Evolutionary conservation across 2,888 invertebrate species (phyloP), one percentile per base, ranked within the genome.

Genomic region (Eristalis intricaria): DNA sequence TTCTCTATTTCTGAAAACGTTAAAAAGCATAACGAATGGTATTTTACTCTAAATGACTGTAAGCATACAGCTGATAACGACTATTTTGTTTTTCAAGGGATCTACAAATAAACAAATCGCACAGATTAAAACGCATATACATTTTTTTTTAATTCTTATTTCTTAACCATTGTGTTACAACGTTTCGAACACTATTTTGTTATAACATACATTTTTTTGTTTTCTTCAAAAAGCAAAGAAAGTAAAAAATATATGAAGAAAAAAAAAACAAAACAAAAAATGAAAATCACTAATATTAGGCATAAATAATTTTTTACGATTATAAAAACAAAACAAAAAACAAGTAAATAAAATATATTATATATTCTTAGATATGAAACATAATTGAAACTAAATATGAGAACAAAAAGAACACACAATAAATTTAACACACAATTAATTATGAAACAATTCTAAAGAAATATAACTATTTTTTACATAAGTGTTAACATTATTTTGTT

Each of bases 231-330:
- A 76, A 50, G 19, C 19, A 60, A 60, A 60, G 26, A 66, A 19
- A 43, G 65, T 60, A 32, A 32, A 22, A 22, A 65, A 71, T 38
- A 71, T 19, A 32, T 32, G 7, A 22, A 15, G 15, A 60, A 29
- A 0, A 78, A 64, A 64, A 35, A 22, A 19, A 40, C 29, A 75
- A 11, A 3, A 60, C 8, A 65, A 79, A 75, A 61, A 40, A 43
- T n/a, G 1, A n/a, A 58, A 69, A 73, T 61, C 60, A 74, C 80
- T 80, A 80, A 74, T 68, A 32, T 81, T 75, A 81, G 81, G 69
- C 74, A 81, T 74, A 81, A 74, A 81, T 75, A 64, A 81, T 81
- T 74, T 81, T 81, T 69, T 81, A 81, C 69, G 71, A 79, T 79
- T 66, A 81, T 58, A 81, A 63, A 74, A 74, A 15, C 68, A 63